Evolutionary conservation across 2,113 vertebrate genomes (phyloP).

Genomic region (Corvus moneduloides): DNA sequence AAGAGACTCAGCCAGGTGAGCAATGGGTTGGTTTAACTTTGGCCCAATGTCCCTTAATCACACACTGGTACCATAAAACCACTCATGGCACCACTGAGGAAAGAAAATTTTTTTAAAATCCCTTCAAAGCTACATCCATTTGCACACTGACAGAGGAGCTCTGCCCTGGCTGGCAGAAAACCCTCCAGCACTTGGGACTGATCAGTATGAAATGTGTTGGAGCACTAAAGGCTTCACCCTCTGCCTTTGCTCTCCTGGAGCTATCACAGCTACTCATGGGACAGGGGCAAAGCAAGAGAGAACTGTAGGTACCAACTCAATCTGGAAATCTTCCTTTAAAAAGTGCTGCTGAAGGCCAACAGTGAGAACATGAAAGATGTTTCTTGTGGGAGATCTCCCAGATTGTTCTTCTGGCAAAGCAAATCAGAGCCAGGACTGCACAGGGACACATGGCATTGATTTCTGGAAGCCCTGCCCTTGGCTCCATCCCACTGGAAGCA

Average conservation of each 20-base stretch:
- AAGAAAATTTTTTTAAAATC: neutral
- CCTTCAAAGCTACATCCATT: neutral
- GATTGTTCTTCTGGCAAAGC: neutral
- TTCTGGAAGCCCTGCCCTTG: neutral
- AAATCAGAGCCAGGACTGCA: accelerated
- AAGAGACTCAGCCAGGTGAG: neutral
- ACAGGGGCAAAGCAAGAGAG: neutral
- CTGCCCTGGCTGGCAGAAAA: neutral
- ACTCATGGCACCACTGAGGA: neutral
- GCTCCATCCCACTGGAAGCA: neutral
- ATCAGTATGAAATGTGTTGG: neutral
- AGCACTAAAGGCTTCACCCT: neutral
- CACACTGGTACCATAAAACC: neutral
- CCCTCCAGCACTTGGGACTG: neutral
- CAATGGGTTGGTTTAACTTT: neutral
- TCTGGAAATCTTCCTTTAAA: neutral
- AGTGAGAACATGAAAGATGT: slow-evolving; percentile 48
- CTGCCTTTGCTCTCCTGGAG: neutral
- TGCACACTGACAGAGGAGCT: neutral
- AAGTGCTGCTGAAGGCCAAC: neutral
- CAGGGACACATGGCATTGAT: neutral
- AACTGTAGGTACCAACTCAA: neutral
- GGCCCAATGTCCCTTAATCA: neutral
- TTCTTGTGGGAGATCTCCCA: slow-evolving; percentile 39
- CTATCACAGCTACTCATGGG: neutral